Evolutionary conservation across 2,113 vertebrate genomes (phyloP).

Genomic region (Brachirus orientalis): DNA sequence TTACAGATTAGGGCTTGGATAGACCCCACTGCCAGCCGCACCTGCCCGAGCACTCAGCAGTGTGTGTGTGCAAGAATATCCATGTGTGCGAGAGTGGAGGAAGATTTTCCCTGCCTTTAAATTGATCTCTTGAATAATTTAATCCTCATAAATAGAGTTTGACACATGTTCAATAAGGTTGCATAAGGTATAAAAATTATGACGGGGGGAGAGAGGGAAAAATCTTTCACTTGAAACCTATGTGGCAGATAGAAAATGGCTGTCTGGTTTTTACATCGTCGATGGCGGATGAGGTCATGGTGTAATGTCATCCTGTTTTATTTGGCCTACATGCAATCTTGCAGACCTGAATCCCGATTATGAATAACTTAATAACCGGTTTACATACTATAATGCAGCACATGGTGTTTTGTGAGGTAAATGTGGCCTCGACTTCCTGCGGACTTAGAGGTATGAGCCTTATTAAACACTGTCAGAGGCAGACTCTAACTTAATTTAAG

Average conservation of each 20-base stretch:
- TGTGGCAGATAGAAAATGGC: conserved; percentile 46
- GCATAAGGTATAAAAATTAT: conserved; percentile 48
- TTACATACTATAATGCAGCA: conserved; percentile 22
- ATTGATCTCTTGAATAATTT: conserved; percentile 70
- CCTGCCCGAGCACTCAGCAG: conserved; percentile 58
- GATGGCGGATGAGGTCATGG: conserved; percentile 66
- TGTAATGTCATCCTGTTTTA: conserved; percentile 46
- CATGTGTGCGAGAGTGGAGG: neutral
- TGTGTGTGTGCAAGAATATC: conserved; percentile 16
- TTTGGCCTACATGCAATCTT: conserved; percentile 24
- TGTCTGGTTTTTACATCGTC: conserved; percentile 41
- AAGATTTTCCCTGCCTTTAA: conserved; percentile 37
- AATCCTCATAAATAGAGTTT: conserved; percentile 59
- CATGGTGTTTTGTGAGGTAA: conserved; percentile 19
- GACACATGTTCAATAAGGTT: conserved; percentile 59
- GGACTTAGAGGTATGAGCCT: conserved; percentile 19
- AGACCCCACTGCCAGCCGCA: conserved; percentile 38
- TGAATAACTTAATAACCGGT: conserved; percentile 14
- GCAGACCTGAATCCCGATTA: conserved; percentile 36
- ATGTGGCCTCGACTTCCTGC: conserved; percentile 11
- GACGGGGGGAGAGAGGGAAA: neutral
- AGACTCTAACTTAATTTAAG: conserved; percentile 53
- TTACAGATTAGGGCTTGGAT: conserved; percentile 69
- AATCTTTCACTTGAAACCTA: conserved; percentile 26
- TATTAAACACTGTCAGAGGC: conserved; percentile 47